Percentiles rank a stretch among this genome's conserved stretches.
These are phyloP conservation scores for Dysdera silvatica DNA, from an alignment of 1,140 invertebrate genomes.

Conservation along the genomic window DNA sequence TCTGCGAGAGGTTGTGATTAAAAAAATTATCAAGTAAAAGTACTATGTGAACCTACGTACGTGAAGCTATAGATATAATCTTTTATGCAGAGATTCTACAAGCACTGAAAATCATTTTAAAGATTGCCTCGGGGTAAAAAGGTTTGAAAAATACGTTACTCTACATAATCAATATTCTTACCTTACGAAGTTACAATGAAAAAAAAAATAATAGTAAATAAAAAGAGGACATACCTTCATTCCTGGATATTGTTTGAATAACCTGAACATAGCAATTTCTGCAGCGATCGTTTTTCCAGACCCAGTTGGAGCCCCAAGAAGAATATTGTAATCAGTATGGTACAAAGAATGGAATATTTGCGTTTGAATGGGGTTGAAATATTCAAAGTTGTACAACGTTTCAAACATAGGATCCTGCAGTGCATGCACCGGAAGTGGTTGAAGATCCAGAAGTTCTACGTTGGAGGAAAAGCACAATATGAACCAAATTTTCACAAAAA, in stretches of 20 bases:
- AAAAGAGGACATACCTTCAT: conserved; percentile 58
- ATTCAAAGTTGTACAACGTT: conserved; percentile 74
- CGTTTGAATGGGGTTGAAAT: conserved; percentile 99
- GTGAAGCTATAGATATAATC: too few relatives aligned
- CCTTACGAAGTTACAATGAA: too few relatives aligned
- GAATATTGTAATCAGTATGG: conserved; percentile 86
- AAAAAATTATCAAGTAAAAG: too few relatives aligned
- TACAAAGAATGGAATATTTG: conserved; percentile 96
- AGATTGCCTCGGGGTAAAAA: too few relatives aligned
- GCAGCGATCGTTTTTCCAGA: conserved; percentile 98
- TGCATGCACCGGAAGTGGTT: conserved; percentile 77
- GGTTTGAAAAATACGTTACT: too few relatives aligned
- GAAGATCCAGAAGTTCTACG: conserved; percentile 75
- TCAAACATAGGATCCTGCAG: conserved; percentile 70
- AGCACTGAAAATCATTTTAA: too few relatives aligned
- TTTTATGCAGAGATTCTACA: too few relatives aligned
- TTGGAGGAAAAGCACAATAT: too few relatives aligned
- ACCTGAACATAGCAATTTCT: conserved; percentile 92
- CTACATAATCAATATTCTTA: too few relatives aligned
- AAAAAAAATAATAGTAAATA: background rate
- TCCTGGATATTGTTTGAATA: conserved; percentile 74
- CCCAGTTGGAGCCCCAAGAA: conserved; percentile 95
- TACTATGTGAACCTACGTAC: too few relatives aligned
- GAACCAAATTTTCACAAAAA: too few relatives aligned
- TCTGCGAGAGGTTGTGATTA: too few relatives aligned